phyloP scores from a whole-genome alignment of 2,888 invertebrate genomes.

The Drosophila hamatofila region DNA sequence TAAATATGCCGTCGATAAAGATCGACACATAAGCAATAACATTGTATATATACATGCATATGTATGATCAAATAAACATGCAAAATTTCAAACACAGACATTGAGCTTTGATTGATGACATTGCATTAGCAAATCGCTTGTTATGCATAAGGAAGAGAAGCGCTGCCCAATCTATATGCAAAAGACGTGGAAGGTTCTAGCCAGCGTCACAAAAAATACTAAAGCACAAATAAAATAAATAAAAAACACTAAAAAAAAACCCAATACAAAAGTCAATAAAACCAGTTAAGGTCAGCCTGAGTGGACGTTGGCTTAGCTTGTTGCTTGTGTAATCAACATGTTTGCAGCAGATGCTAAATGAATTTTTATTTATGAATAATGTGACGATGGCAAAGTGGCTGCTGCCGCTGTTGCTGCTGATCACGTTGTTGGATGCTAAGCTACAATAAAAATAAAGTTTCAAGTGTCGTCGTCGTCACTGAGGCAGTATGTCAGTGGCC shows the following conservation, averaged over 20 bases:
- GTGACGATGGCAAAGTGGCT: slow-evolving; percentile 54
- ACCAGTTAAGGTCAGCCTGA: slow-evolving; percentile 75
- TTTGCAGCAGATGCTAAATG: slow-evolving; percentile 77
- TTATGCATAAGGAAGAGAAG: slow-evolving; percentile 30
- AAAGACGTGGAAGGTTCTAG: slow-evolving; percentile 73
- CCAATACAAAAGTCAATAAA: slow-evolving; percentile 76
- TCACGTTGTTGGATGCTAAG: slow-evolving; percentile 69
- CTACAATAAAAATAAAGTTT: slow-evolving; percentile 75
- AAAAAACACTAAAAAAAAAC: slow-evolving; percentile 29
- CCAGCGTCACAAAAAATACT: slow-evolving; percentile 26
- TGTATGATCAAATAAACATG: slow-evolving; percentile 64
- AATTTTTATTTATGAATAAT: slow-evolving; percentile 78
- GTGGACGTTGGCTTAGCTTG: slow-evolving; percentile 35
- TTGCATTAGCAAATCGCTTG: slow-evolving; percentile 43
- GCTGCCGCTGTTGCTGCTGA: slow-evolving; percentile 55
- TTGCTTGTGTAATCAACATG: slow-evolving; percentile 78
- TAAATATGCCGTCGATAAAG: slow-evolving; percentile 57
- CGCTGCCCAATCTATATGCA: slow-evolving; percentile 57
- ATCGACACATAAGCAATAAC: slow-evolving; percentile 43
- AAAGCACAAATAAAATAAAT: slow-evolving; percentile 12
- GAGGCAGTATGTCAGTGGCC: slow-evolving; percentile 79
- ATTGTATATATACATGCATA: neutral
- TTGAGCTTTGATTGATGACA: slow-evolving; percentile 59
- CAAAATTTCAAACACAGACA: slow-evolving; percentile 57
- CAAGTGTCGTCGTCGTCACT: slow-evolving; percentile 70